A percentile compares a stretch with the other conserved stretches of the same genome.
Evolutionary conservation across 2,888 invertebrate species (phyloP).

Genomic region (Eupithecia tripunctaria): DNA sequence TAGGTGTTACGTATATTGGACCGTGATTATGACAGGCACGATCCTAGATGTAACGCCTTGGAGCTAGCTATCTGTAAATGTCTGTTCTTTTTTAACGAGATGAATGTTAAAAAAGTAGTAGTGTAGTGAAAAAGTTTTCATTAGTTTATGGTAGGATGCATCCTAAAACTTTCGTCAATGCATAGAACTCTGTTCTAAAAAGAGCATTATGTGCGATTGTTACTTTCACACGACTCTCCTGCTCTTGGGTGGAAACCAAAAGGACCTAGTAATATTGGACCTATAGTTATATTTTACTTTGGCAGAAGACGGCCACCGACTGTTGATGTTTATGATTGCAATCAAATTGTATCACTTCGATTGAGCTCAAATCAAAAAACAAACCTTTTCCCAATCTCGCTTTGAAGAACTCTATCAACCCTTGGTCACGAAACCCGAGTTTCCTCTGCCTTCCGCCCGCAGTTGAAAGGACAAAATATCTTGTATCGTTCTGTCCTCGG

Average conservation of each 20-base stretch:
- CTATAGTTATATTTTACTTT: neutral
- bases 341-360: neutral
- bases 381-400: neutral
- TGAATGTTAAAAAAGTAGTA: too few species aligned
- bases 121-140: too few species aligned
- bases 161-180: too few species aligned
- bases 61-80: too few species aligned
- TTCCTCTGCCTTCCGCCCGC: neutral
- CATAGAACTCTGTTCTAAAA: too few species aligned
- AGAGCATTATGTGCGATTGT: too few species aligned
- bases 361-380: neutral
- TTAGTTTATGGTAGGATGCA: too few species aligned
- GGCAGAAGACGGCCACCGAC: neutral
- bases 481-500: conserved; percentile 21
- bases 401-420: conserved; percentile 1
- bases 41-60: too few species aligned
- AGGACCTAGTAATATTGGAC: too few species aligned
- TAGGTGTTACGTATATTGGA: neutral
- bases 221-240: neutral
- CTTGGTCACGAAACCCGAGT: neutral
- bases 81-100: too few species aligned
- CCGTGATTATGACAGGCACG: too few species aligned
- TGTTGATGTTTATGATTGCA: neutral
- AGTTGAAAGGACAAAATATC: conserved; percentile 11
- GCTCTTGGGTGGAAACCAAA: neutral